These are phyloP conservation scores for Hippocampus abdominalis DNA, from an alignment of 2,113 vertebrate species.

Conservation along the genomic window DNA sequence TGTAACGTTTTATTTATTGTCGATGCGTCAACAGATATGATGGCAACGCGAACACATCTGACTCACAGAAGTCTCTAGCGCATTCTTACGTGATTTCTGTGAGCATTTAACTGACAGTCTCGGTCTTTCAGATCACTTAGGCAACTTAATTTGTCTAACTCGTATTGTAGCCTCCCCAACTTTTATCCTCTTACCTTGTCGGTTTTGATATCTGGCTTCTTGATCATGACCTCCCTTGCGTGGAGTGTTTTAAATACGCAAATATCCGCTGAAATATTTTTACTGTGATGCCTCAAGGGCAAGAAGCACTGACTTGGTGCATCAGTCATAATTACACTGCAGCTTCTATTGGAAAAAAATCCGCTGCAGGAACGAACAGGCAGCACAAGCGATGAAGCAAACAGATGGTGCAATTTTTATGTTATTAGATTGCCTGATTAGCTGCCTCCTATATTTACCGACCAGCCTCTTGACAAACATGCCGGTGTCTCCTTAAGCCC, in stretches of 20 bases:
- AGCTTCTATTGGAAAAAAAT: conserved; percentile 12
- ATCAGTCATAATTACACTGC: conserved; percentile 9
- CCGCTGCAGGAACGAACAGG: conserved; percentile 1
- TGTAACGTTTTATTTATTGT: background rate
- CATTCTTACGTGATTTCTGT: background rate
- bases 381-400: conserved; percentile 21
- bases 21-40: background rate
- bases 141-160: background rate
- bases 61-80: no score
- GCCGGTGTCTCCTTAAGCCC: conserved; percentile 38
- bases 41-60: background rate
- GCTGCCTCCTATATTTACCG: conserved; percentile 46
- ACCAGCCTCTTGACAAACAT: conserved; percentile 48
- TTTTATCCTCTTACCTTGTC: background rate
- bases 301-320: conserved; percentile 6
- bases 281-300: conserved; percentile 1
- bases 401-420: conserved; percentile 36
- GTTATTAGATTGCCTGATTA: conserved; percentile 51
- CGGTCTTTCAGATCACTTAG: background rate
- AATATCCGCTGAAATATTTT: conserved; percentile 3
- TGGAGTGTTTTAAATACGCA: conserved; percentile 4
- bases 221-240: background rate
- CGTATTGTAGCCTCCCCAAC: background rate
- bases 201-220: background rate
- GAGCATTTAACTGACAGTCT: background rate